Evolutionary conservation across 1,140 invertebrate genomes (phyloP).

Genomic region (Hylaeus volcanicus): DNA sequence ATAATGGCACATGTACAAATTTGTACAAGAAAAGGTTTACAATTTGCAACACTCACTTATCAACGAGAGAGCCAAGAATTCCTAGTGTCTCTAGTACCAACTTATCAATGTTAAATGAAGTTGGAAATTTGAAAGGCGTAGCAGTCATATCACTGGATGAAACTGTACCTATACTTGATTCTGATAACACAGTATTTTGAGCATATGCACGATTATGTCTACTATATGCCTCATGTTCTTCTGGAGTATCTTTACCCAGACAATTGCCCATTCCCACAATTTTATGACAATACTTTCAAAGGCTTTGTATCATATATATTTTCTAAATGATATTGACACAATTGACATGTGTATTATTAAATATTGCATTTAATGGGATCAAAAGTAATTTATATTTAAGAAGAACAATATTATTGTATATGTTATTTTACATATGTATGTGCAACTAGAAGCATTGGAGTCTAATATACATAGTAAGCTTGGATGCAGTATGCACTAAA

Average conservation of each 20-base stretch:
- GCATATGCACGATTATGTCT: conserved; percentile 71
- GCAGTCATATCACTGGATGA: conserved; percentile 57
- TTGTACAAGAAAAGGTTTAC: background rate
- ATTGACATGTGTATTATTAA: conserved; percentile 41
- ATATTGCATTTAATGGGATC: conserved; percentile 42
- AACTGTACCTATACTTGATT: conserved; percentile 65
- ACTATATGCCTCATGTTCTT: conserved; percentile 75
- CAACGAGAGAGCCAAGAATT: conserved; percentile 90
- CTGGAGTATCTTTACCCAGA: conserved; percentile 83
- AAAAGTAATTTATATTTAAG: conserved; percentile 12
- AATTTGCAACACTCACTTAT: conserved; percentile 84
- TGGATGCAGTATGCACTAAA: conserved; percentile 39
- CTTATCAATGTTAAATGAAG: conserved; percentile 83
- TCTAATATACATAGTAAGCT: background rate
- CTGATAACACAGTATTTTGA: conserved; percentile 72
- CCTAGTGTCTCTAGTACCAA: conserved; percentile 90
- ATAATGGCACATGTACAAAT: background rate
- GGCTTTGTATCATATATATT: conserved; percentile 26
- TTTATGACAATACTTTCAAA: conserved; percentile 49
- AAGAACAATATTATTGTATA: background rate
- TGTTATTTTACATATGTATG: background rate
- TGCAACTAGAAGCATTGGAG: background rate
- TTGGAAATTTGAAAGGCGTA: conserved; percentile 73
- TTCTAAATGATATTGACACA: conserved; percentile 55
- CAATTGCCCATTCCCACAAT: conserved; percentile 83